Conservation (phyloP, 2,888 invertebrate species). For the Acrobeloides nanus region DNA sequence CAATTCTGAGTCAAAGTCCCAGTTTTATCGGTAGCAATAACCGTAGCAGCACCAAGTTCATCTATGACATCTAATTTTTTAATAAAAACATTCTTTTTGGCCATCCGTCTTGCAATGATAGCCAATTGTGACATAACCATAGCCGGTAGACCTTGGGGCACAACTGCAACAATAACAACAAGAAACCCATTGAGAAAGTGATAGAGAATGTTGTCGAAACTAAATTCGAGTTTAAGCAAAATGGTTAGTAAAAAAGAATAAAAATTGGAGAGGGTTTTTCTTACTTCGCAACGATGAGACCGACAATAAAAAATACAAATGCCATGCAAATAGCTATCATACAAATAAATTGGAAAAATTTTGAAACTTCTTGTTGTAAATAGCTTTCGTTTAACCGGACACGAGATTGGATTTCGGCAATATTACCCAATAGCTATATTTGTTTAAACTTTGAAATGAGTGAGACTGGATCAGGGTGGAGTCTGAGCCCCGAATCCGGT, state of each 20-base stretch:
- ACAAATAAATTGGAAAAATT: slow-evolving; percentile 38
- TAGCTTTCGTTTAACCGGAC: slow-evolving; percentile 23
- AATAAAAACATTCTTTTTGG: slow-evolving; percentile 99
- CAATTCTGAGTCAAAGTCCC: slow-evolving; percentile 94
- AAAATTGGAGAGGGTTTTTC: slow-evolving; percentile 5
- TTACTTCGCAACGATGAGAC: slow-evolving; percentile 42
- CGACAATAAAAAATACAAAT: slow-evolving; percentile 43
- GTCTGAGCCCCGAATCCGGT: no score
- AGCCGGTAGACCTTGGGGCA: slow-evolving; percentile 48
- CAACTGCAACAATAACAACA: slow-evolving; percentile 50
- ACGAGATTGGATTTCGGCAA: slow-evolving; percentile 26
- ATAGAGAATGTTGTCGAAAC: slow-evolving; percentile 43
- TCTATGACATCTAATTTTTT: slow-evolving; percentile 50
- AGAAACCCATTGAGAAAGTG: slow-evolving; percentile 51
- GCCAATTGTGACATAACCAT: slow-evolving; percentile 50
- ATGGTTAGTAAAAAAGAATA: not conserved
- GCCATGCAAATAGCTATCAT: slow-evolving; percentile 47
- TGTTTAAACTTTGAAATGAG: no score
- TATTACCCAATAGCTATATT: slow-evolving; percentile 28
- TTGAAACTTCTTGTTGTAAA: slow-evolving; percentile 27
- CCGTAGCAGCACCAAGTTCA: slow-evolving; percentile 79
- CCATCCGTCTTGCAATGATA: slow-evolving; percentile 78
- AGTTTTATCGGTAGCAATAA: slow-evolving; percentile 93
- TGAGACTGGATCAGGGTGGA: no score
- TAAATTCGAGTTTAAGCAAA: slow-evolving; percentile 10